These are phyloP conservation scores for Ochotona princeps DNA, from an alignment of 2,113 vertebrate species.

Conservation along the genomic window DNA sequence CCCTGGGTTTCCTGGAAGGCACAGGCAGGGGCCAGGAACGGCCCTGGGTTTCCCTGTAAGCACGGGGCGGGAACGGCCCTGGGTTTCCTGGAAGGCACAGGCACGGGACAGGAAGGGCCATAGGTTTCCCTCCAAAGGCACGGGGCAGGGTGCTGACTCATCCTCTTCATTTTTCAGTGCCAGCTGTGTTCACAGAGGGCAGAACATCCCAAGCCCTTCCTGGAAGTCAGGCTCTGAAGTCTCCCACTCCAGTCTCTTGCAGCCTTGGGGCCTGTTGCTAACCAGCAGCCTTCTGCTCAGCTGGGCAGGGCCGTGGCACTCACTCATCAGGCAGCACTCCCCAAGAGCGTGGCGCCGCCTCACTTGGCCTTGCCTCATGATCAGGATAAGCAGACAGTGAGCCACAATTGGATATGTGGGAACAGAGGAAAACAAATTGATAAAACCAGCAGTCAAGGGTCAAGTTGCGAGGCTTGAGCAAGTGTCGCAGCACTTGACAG, in stretches of 20 bases:
- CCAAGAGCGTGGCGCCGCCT: constrained; percentile 27
- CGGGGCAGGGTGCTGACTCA: constrained; percentile 71
- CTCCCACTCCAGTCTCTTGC: not conserved
- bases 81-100: too few species aligned
- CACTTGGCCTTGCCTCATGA: not conserved
- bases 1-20: too few species aligned
- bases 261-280: constrained; percentile 57
- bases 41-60: not conserved
- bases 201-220: constrained; percentile 73
- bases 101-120: constrained; percentile 62
- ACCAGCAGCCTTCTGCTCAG: constrained; percentile 24
- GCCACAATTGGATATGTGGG: constrained; percentile 47
- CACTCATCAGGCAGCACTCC: constrained; percentile 28
- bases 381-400: constrained; percentile 25
- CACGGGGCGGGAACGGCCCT: too few species aligned
- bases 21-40: too few species aligned
- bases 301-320: constrained; percentile 56
- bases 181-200: constrained; percentile 83
- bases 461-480: constrained; percentile 64
- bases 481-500: constrained; percentile 59
- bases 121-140: constrained; percentile 71
- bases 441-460: constrained; percentile 68
- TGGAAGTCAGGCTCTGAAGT: constrained; percentile 34
- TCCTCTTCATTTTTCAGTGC: constrained; percentile 84
- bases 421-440: constrained; percentile 39